Evolutionary conservation across 2,113 vertebrate genomes (phyloP), one percentile per base, ranked within the genome.

Genomic region (Chlorocebus sabaeus): DNA sequence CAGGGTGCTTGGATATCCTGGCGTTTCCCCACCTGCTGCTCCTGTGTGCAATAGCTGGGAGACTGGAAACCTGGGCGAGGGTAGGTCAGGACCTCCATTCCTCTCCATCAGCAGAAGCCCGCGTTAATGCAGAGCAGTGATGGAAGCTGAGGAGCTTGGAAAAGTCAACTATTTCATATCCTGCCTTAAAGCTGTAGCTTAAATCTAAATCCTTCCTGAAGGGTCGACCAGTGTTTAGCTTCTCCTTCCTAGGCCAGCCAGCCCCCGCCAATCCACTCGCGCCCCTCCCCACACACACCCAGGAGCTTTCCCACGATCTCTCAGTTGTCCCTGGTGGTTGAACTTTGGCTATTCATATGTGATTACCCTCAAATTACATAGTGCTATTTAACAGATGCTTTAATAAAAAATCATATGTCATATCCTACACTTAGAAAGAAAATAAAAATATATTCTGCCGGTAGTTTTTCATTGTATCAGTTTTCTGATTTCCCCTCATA

Each of bases 291-390:
- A 30, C 70, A 2, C 8, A 45, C 5, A 78, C n/a, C n/a, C 22
- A 27, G 35, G 35, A 93, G n/a, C 57, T 96, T 97, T 89, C 96
- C 64, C 94, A 97, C 5, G 23, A 57, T 14, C 50, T 57, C 57
- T 45, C 8, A 59, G 64, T 50, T 3, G 20, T 76, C 80, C 57
- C 64, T 17, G 13, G 52, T 40, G 85, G 76, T 91, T 96, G 94
- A 92, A 79, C 93, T 96, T 98, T 94, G 59, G 50, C 76, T 97
- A 96, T 94, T 96, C 97, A 97, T 97, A 97, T 96, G 16, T 38
- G 92, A 90, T 87, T 73, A 67, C 45, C 64, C 87, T 97, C 90
- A 95, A 12, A 95, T 97, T 96, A 92, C 95, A 82, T 88, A 85
- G 92, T 86, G 88, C 59, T 59, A 68, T 80, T 93, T 93, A 96